A percentile compares a stretch with the other conserved stretches of the same genome.
Conservation (phyloP, 2,113 vertebrate species). For the Equus quagga region DNA sequence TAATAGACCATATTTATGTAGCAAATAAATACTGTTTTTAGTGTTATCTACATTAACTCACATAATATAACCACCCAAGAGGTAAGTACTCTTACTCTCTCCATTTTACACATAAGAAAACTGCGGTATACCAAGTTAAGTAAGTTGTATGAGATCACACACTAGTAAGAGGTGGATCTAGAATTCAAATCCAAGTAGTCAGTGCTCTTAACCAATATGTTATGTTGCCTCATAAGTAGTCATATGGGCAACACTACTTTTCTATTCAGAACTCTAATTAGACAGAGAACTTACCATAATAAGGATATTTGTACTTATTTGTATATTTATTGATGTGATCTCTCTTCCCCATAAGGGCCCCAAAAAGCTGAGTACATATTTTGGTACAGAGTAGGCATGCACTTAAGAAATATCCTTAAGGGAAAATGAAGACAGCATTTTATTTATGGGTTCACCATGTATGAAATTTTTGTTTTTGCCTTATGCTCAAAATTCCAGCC, state of each 20-base stretch:
- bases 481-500: conserved; percentile 38
- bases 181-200: not conserved
- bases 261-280: conserved; percentile 26
- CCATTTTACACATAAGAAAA: conserved; percentile 29
- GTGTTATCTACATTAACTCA: not conserved
- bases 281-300: not conserved
- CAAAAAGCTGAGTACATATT: conserved; percentile 19
- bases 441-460: not conserved
- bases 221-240: not conserved
- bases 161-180: not conserved
- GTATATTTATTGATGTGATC: conserved; percentile 20
- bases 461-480: not conserved
- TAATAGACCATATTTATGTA: conserved; percentile 37
- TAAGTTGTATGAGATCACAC: not conserved
- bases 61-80: not conserved
- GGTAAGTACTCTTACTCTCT: not conserved
- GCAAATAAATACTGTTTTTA: not conserved
- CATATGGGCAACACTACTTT: not conserved
- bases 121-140: not conserved
- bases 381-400: not conserved
- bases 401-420: conserved; percentile 12
- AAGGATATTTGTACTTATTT: not conserved
- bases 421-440: conserved; percentile 14
- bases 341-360: not conserved
- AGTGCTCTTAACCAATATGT: conserved; percentile 5